Percentiles rank a stretch among this genome's conserved stretches.
These are phyloP conservation scores for Leuciscus idus DNA, from an alignment of 2,113 vertebrate species.

Conservation along the genomic window DNA sequence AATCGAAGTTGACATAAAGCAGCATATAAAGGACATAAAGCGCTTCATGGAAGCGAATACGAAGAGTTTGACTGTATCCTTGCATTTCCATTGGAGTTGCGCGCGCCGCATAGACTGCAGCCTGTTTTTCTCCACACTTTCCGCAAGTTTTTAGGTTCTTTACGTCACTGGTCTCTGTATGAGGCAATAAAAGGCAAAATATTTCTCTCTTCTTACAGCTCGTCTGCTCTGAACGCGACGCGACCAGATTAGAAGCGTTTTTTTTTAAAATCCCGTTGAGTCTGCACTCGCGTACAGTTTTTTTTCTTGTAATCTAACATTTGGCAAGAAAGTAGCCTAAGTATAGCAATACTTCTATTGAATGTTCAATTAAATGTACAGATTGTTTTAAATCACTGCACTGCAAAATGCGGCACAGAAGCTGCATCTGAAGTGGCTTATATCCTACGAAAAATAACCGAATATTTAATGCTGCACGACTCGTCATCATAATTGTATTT, in stretches of 20 bases:
- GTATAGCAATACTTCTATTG: not conserved
- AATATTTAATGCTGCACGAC: not conserved
- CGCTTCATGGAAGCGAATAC: constrained; percentile 38
- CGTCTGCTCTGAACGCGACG: constrained; percentile 52
- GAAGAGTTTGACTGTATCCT: constrained; percentile 39
- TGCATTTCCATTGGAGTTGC: constrained; percentile 68
- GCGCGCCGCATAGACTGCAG: constrained; percentile 64
- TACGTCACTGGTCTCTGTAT: constrained; percentile 71
- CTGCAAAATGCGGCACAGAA: not conserved
- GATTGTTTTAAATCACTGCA: not conserved
- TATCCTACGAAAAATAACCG: not conserved
- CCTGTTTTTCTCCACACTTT: constrained; percentile 64
- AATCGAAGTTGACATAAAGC: constrained; percentile 60
- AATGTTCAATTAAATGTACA: not conserved
- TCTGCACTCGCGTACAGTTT: not conserved
- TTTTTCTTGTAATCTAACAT: not conserved
- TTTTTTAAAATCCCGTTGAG: not conserved
- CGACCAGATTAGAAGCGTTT: not conserved
- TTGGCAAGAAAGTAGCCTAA: not conserved
- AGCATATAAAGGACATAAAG: constrained; percentile 58
- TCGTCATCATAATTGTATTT: not conserved
- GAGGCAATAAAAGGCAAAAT: constrained; percentile 44
- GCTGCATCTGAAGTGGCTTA: not conserved
- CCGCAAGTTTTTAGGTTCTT: constrained; percentile 63
- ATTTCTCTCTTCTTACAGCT: constrained; percentile 51